These are phyloP conservation scores for Porphyrio hochstetteri DNA, from an alignment of 2,113 vertebrate species.

Conservation along the genomic window DNA sequence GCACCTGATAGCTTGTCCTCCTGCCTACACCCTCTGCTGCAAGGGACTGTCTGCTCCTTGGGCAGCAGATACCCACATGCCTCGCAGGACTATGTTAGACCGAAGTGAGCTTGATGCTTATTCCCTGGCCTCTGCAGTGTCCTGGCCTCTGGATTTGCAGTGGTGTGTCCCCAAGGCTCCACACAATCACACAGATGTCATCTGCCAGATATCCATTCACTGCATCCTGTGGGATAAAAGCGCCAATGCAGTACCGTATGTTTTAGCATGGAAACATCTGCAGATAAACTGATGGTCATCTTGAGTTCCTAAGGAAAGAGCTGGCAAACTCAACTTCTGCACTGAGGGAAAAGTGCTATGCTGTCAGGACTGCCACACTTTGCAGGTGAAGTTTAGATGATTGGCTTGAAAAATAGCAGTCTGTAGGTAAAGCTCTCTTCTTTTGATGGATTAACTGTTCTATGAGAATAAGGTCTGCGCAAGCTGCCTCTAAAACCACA, in stretches of 20 bases:
- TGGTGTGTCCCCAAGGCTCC: not conserved
- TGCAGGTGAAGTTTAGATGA: not conserved
- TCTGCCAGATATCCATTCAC: not conserved
- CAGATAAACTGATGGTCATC: not conserved
- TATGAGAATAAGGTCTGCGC: not conserved
- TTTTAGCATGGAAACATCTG: not conserved
- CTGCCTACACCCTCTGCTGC: not conserved
- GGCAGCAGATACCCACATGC: not conserved
- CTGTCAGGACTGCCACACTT: not conserved
- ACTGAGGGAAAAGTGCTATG: not conserved
- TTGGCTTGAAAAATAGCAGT: not conserved
- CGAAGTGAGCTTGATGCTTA: not conserved
- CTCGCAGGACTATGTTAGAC: not conserved
- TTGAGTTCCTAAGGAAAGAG: not conserved
- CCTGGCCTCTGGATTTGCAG: not conserved
- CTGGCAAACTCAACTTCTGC: not conserved
- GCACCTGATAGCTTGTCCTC: not conserved
- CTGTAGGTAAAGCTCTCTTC: not conserved
- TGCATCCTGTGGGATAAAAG: not conserved
- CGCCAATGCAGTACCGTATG: not conserved
- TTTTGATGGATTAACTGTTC: constrained; percentile 51
- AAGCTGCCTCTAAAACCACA: not conserved
- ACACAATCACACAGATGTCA: not conserved
- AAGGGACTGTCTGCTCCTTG: not conserved
- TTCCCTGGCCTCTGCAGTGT: not conserved